Evolutionary conservation across 37 sponge, comb jelly and placozoan genomes (phyloP).

Genomic region (Oopsacas minuta): DNA sequence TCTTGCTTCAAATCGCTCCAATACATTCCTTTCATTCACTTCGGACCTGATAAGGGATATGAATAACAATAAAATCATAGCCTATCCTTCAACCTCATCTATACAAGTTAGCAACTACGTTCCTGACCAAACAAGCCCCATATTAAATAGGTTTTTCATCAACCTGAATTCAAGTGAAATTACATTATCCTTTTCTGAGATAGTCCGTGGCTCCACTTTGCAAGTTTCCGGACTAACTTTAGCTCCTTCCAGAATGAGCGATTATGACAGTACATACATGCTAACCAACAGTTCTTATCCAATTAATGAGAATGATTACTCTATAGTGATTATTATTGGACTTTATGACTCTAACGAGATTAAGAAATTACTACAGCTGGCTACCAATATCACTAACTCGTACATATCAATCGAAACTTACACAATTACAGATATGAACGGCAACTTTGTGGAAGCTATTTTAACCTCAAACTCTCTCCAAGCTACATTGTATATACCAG

Average conservation of each 20-base stretch:
- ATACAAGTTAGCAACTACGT: conserved; percentile 27
- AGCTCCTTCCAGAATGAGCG: background rate
- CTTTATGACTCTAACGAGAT: conserved; percentile 38
- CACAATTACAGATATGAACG: conserved; percentile 44
- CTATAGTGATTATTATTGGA: conserved; percentile 23
- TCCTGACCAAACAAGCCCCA: conserved; percentile 39
- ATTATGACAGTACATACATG: background rate
- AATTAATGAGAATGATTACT: background rate
- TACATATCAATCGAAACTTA: conserved; percentile 35
- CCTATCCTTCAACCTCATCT: conserved; percentile 19
- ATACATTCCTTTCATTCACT: conserved; percentile 55
- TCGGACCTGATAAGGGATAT: conserved; percentile 41
- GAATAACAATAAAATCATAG: conserved; percentile 52
- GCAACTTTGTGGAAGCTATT: conserved; percentile 23
- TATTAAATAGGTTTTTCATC: conserved; percentile 30
- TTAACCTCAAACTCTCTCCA: background rate
- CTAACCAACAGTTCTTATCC: background rate
- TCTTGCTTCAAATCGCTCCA: conserved; percentile 38
- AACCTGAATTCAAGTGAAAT: conserved; percentile 56
- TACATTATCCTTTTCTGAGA: conserved; percentile 61
- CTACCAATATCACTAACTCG: conserved; percentile 43
- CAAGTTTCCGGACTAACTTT: conserved; percentile 42
- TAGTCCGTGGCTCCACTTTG: conserved; percentile 45
- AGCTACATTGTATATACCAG: background rate
- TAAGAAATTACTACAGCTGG: conserved; percentile 36